Conservation (phyloP, 2,113 vertebrate species). For the Gopherus flavomarginatus region DNA sequence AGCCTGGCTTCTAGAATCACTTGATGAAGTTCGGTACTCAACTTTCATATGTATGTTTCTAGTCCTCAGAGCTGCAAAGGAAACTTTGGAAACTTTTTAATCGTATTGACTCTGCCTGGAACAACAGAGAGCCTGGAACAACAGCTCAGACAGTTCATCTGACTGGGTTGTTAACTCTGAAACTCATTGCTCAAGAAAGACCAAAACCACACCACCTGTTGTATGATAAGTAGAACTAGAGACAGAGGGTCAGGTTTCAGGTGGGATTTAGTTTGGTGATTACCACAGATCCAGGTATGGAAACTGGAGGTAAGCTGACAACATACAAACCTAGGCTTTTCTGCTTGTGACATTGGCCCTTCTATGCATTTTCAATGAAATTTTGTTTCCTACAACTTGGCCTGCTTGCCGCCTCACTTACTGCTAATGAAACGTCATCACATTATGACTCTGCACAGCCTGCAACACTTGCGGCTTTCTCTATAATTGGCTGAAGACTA, state of each 20-base stretch:
- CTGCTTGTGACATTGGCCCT: background rate
- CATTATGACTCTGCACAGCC: rapidly evolving
- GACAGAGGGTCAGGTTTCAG: background rate
- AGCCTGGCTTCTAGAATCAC: background rate
- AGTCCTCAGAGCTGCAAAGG: too few relatives aligned
- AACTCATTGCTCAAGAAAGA: background rate
- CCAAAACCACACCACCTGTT: background rate
- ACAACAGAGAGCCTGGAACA: rapidly evolving
- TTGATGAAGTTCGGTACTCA: background rate
- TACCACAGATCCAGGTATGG: background rate
- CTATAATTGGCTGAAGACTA: too few relatives aligned
- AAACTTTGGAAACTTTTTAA: too few relatives aligned
- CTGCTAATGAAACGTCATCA: background rate
- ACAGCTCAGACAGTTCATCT: background rate
- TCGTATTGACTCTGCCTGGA: background rate
- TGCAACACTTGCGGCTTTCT: too few relatives aligned
- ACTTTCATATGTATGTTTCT: too few relatives aligned
- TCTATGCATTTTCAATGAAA: background rate
- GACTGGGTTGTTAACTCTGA: background rate
- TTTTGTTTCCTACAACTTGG: background rate
- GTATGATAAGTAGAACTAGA: background rate
- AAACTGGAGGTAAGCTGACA: background rate
- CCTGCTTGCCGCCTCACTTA: background rate
- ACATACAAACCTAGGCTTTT: background rate
- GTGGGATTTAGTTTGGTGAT: background rate